These are phyloP conservation scores for Bursaphelenchus mucronatus DNA, from an alignment of 1,140 invertebrate genomes.

Conservation along the genomic window DNA sequence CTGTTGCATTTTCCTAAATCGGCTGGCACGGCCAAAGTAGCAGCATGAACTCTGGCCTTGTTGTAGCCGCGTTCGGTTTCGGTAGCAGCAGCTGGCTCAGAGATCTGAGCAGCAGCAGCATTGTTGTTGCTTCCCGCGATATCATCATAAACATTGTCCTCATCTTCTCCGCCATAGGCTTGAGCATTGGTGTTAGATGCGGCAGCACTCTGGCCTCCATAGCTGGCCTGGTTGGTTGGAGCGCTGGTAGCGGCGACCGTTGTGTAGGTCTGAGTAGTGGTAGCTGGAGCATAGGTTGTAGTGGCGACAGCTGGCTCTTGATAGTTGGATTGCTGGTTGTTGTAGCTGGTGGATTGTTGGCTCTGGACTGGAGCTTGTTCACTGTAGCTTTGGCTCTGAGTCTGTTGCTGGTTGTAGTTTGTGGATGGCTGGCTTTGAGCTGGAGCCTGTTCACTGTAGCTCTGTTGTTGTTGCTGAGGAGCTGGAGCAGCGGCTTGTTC, in stretches of 20 bases:
- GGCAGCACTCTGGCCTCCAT: neutral
- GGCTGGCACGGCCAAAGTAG: neutral
- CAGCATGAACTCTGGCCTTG: constrained; percentile 18
- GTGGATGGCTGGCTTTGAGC: neutral
- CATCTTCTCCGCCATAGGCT: constrained; percentile 3
- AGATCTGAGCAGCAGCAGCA: constrained; percentile 4
- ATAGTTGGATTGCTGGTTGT: constrained; percentile 10
- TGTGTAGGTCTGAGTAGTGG: constrained; percentile 2
- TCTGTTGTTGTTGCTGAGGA: neutral
- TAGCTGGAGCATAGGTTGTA: neutral
- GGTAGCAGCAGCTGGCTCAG: constrained; percentile 9
- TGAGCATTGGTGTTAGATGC: neutral
- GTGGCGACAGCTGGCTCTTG: neutral
- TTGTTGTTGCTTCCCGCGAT: constrained; percentile 13
- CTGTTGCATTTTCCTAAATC: constrained; percentile 20
- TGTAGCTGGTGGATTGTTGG: neutral
- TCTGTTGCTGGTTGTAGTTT: neutral
- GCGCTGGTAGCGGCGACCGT: neutral
- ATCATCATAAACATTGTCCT: constrained; percentile 22
- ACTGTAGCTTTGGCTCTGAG: neutral
- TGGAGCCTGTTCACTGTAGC: neutral
- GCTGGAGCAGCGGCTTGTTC: neutral
- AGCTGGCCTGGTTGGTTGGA: neutral
- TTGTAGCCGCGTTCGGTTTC: constrained; percentile 21
- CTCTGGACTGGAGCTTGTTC: neutral